Base-by-base conservation (phyloP, 1,140 invertebrate species). In the Diorhabda elongata region DNA sequence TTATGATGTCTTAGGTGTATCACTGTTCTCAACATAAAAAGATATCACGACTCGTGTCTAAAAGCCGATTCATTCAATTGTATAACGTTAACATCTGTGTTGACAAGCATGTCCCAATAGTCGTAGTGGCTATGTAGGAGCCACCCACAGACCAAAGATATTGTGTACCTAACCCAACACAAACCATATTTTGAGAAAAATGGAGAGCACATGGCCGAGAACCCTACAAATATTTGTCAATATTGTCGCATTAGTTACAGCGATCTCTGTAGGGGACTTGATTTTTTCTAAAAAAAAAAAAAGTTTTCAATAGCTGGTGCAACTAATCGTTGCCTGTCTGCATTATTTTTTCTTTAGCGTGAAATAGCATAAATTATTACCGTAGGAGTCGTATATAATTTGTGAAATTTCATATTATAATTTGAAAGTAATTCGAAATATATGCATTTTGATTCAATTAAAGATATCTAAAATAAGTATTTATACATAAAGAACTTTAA, bases 21-120 rank as follows among this genome's bases (percentile, higher is more conserved):
- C 6, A 52, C 3, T 52, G 6, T 26, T 26, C 26, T 26, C 26
- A 26, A 26, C 26, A 26, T 26, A 26, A 26, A 26, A n/a, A 52
- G 47, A 8, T 52, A n/a, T 52, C 47, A 52, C 3, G 47, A 52
- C 2, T 52, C 47, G 47, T 52, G 47, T 8, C 47, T 52, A 52
- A 52, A 52, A 52, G 47, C 47, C 47, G 47, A 52, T 4, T 3
- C 47, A 52, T 52, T 52, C 47, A 52, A 8, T 52, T 52, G 47
- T 52, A n/a, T n/a, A n/a, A 52, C n/a, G 3, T 52, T 52, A 52
- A 52, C 47, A 52, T 52, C 47, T 52, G 47, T 52, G 47, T 52
- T 52, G 47, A 52, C 47, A 52, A n/a, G 47, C 47, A 52, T 52
- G 47, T n/a, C n/a, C 47, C n/a, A n/a, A 52, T 52, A 52, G 47